These are phyloP conservation scores for Strigamia maritima DNA, from an alignment of 2,888 invertebrate genomes.

Conservation along the genomic window DNA sequence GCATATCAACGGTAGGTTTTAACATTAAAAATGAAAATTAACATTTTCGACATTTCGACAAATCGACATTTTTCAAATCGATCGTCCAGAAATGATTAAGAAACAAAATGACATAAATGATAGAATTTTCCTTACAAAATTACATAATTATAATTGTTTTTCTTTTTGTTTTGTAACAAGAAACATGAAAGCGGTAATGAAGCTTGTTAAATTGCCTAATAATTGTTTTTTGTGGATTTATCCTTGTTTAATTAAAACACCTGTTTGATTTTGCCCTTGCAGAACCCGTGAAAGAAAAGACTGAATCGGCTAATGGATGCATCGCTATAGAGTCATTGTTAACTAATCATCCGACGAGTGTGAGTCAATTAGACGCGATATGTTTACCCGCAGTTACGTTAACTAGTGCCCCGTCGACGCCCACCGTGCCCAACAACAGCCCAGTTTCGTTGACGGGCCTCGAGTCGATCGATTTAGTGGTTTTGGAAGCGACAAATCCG, in stretches of 20 bases:
- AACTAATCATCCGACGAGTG: not conserved
- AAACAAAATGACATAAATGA: too few relatives aligned
- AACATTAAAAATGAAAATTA: too few relatives aligned
- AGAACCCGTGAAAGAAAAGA: constrained; percentile 92
- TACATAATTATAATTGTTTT: too few relatives aligned
- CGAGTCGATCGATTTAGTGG: constrained; percentile 26
- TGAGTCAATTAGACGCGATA: constrained; percentile 42
- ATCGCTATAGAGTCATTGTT: constrained; percentile 26
- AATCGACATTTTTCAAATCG: too few relatives aligned
- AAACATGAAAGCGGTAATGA: too few relatives aligned
- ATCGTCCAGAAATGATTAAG: too few relatives aligned
- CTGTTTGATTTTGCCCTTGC: too few relatives aligned
- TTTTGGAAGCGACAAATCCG: not conserved
- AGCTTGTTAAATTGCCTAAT: too few relatives aligned
- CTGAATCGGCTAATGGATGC: constrained; percentile 65
- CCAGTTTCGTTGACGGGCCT: constrained; percentile 40
- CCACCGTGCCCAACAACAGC: constrained; percentile 47
- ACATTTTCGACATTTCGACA: too few relatives aligned
- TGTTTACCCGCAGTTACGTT: constrained; percentile 14
- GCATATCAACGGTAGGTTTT: too few relatives aligned
- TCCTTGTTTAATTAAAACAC: constrained; percentile 55
- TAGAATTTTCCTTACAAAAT: too few relatives aligned
- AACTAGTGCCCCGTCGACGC: constrained; percentile 42
- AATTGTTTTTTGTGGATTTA: not conserved
- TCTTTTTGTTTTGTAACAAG: too few relatives aligned